A percentile compares a stretch with the other conserved stretches of the same genome.
phyloP scores from a whole-genome alignment of 2,888 invertebrate species.

The Rhogogaster chlorosoma region DNA sequence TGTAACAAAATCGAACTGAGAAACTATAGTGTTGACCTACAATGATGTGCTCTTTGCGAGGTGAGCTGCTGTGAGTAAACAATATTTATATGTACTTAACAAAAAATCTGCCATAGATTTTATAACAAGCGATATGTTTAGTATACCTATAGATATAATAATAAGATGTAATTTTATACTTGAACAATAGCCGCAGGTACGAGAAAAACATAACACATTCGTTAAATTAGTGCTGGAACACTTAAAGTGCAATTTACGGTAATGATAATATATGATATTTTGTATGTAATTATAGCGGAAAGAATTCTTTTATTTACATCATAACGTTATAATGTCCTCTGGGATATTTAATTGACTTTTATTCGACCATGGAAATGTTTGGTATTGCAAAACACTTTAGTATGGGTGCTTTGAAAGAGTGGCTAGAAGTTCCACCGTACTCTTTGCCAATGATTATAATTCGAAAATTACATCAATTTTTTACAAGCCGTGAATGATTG shows the following conservation, averaged over 20 bases:
- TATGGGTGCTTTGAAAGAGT: neutral
- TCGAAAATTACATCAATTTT: neutral
- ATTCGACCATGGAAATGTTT: neutral
- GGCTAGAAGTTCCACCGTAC: neutral
- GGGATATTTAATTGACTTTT: neutral
- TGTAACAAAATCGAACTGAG: neutral
- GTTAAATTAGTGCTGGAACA: constrained; percentile 62
- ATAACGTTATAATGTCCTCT: neutral
- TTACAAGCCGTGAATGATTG: neutral
- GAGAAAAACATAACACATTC: constrained; percentile 64
- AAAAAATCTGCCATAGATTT: neutral
- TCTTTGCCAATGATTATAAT: neutral
- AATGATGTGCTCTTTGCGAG: neutral
- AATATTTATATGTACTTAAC: neutral
- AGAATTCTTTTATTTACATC: neutral
- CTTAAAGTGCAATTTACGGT: constrained; percentile 27
- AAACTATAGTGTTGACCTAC: too few relatives aligned
- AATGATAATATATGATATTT: neutral
- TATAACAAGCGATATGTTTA: constrained; percentile 39
- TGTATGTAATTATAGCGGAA: neutral
- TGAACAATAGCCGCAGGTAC: constrained; percentile 58
- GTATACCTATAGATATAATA: neutral
- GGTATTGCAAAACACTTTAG: neutral
- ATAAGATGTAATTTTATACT: constrained; percentile 54
- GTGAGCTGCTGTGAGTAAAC: neutral